These are phyloP conservation scores for Pachliopta kotzebuea DNA, from an alignment of 2,888 invertebrate species.

Conservation along the genomic window DNA sequence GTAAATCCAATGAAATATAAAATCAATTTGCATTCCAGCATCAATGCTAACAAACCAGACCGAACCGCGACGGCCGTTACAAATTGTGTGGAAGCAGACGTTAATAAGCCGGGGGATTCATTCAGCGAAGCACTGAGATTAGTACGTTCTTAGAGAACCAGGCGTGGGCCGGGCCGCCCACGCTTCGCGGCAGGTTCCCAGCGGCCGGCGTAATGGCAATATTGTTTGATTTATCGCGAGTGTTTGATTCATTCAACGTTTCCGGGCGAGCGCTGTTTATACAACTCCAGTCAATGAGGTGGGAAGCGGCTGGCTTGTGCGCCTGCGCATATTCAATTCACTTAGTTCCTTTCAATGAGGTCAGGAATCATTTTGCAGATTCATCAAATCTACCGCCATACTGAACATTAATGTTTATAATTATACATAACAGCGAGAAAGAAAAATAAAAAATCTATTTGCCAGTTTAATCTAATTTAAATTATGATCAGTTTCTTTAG, in stretches of 20 bases:
- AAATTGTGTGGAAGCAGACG: slow-evolving; percentile 17
- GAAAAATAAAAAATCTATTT: no score
- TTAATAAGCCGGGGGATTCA: slow-evolving; percentile 21
- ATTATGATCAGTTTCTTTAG: no score
- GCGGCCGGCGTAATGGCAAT: slow-evolving; percentile 27
- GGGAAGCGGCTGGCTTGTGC: background rate
- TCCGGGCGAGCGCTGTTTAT: slow-evolving; percentile 18
- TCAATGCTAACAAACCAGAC: slow-evolving; percentile 3
- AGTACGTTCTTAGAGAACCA: slow-evolving; percentile 3
- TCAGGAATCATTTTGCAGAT: background rate
- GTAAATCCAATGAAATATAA: background rate
- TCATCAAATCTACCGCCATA: no score
- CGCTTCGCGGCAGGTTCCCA: slow-evolving; percentile 21
- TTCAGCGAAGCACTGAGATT: slow-evolving; percentile 17
- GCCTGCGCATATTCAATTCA: slow-evolving; percentile 14
- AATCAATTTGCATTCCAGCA: background rate
- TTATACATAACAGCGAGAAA: no score
- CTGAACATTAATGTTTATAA: no score
- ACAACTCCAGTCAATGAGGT: slow-evolving; percentile 12
- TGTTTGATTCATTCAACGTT: slow-evolving; percentile 27
- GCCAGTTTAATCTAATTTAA: no score
- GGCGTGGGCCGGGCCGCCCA: slow-evolving; percentile 26
- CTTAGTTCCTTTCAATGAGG: background rate
- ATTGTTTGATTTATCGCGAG: slow-evolving; percentile 26
- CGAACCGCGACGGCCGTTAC: slow-evolving; percentile 3